A percentile compares a stretch with the other conserved stretches of the same genome.
phyloP scores from a whole-genome alignment of 2,113 vertebrate genomes.

The Pipa parva region DNA sequence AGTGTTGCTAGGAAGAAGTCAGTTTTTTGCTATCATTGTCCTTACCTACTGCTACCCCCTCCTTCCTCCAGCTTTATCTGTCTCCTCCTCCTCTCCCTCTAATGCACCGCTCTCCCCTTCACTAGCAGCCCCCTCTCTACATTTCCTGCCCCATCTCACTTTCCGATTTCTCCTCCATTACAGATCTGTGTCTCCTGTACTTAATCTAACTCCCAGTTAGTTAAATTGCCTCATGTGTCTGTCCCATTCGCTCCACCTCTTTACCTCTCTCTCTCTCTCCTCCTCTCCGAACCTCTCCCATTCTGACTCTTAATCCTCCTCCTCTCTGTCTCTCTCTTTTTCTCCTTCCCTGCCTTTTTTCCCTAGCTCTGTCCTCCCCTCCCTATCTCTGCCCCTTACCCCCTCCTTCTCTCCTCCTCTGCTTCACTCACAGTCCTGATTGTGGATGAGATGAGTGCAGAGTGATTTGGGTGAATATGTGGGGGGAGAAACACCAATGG shows the following conservation, averaged over 20 bases:
- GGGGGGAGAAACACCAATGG: constrained; percentile 66
- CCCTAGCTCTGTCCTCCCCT: too few species aligned
- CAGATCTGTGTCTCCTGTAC: neutral
- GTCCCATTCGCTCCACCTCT: neutral
- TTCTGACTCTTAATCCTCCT: constrained; percentile 3
- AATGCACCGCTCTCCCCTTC: neutral
- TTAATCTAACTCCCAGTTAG: neutral
- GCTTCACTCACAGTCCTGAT: constrained; percentile 36
- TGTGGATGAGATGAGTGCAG: constrained; percentile 37
- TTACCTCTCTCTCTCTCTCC: neutral
- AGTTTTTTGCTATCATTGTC: neutral
- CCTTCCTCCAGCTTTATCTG: neutral
- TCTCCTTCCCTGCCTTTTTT: constrained; percentile 18
- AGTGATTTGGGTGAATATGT: constrained; percentile 15
- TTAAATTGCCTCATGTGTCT: neutral
- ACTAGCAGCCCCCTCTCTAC: neutral
- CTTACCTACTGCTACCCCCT: neutral
- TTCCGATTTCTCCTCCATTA: neutral
- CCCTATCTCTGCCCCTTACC: constrained; percentile 14
- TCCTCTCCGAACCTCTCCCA: constrained; percentile 8
- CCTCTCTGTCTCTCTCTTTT: neutral
- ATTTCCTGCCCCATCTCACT: neutral
- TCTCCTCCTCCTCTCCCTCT: neutral
- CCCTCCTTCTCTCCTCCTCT: neutral
- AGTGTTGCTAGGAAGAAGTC: too few species aligned